Evolutionary conservation across 2,113 vertebrate species (phyloP), one percentile per base, ranked within the genome.

Genomic region (Perognathus longimembris): DNA sequence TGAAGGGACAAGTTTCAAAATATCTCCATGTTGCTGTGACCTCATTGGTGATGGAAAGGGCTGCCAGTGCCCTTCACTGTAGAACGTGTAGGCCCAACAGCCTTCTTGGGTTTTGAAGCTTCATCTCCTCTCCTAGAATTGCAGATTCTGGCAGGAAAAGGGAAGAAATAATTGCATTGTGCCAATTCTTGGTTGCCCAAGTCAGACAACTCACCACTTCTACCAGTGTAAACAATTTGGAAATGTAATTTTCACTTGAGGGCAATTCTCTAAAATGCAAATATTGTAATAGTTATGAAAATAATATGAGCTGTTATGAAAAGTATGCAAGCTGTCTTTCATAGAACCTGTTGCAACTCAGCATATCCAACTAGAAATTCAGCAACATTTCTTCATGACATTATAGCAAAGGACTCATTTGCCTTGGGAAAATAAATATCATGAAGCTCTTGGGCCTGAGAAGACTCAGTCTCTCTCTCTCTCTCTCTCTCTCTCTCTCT

Each of bases 211-310:
- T 67, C 66, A 92, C n/a, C 66, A 42, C 61, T 78, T 70, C 80
- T 86, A 82, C 40, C 28, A 18, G 3, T 73, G 18, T n/a, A 76
- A 89, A 57, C 3, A 69, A 80, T 61, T 42, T 79, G 36, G 26
- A 89, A 89, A 79, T 93, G 74, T 70, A 69, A 70, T 82, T 89
- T 95, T 36, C 63, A 38, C 71, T 59, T 85, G 40, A 80, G 26
- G 69, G 32, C 59, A 75, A 85, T 71, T 50, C 14, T 89, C 59
- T 86, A 57, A 32, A 70, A 71, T 90, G 7, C 63, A 83, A 92
- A 76, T 80, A 59, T 74, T 82, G 30, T 69, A 85, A 63, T 63
- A 61, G 30, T 71, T 69, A 6, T 83, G 7, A 89, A 89, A 82
- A 69, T 70, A 77, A 85, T 21, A 70, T 94, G n/a, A 54, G 6